Percentiles rank a stretch among this genome's conserved stretches.
phyloP scores from a whole-genome alignment of 2,888 invertebrate species.

The Trichopria drosophilae region DNA sequence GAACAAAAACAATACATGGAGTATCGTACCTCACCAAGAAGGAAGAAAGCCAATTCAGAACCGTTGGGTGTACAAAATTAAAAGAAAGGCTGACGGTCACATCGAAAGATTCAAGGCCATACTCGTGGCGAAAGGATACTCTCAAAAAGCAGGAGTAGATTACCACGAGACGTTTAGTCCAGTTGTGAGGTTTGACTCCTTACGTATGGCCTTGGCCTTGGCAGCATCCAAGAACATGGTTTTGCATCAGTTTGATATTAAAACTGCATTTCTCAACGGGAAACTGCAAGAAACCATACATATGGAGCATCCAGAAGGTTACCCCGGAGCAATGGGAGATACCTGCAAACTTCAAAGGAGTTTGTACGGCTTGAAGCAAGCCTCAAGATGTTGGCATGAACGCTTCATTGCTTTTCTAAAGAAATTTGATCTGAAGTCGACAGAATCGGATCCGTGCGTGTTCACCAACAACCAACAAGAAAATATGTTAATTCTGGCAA shows the following conservation, averaged over 20 bases:
- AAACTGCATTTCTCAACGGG: conserved; percentile 46
- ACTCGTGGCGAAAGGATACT: conserved; percentile 30
- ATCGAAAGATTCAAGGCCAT: conserved; percentile 17
- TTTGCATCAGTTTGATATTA: conserved; percentile 47
- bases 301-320: conserved; percentile 49
- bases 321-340: conserved; percentile 36
- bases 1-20: conserved; percentile 23
- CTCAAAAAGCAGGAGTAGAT: conserved; percentile 39
- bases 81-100: conserved; percentile 17
- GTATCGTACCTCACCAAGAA: conserved; percentile 5
- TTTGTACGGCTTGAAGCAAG: conserved; percentile 52
- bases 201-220: conserved; percentile 38
- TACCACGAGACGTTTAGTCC: conserved; percentile 46
- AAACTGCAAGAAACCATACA: conserved; percentile 44
- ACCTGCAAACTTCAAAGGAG: conserved; percentile 47
- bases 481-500: conserved; percentile 35
- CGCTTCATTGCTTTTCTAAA: conserved; percentile 40
- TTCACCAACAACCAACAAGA: conserved; percentile 32
- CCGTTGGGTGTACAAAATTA: conserved; percentile 25
- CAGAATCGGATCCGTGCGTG: conserved; percentile 44
- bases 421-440: conserved; percentile 37
- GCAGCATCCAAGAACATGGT: conserved; percentile 37
- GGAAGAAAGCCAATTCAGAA: conserved; percentile 14
- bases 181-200: conserved; percentile 40
- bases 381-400: conserved; percentile 48